Evolutionary conservation across 2,888 invertebrate genomes (phyloP), one percentile per base, ranked within the genome.

Genomic region (Chrysotoxum bicinctum): DNA sequence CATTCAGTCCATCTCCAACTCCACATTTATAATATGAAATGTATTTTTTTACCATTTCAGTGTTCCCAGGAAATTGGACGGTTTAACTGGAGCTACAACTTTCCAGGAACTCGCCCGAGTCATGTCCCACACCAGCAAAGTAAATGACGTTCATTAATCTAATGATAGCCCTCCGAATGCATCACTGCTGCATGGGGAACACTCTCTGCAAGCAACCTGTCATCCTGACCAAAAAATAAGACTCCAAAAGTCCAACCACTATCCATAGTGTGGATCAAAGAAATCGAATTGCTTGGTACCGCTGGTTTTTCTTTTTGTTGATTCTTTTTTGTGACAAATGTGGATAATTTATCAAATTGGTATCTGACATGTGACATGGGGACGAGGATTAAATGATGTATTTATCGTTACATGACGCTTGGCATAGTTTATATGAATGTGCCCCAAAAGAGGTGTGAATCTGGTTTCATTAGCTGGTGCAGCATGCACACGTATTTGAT

Each of bases 81-180:
- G 76, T 70, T 70, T 52, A 77, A 81, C 72, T 76, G 76, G 73
- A 81, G 81, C 76, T 81, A 35, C 37, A 68, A 72, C 72, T 75
- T 79, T 85, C 85, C 76, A 56, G 85, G 85, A 85, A 85, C 62
- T 75, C 40, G 52, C 43, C 30, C 68, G 48, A 52, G 62, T 85
- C 81, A 77, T 81, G 85, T 85, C 85, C 85, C 85, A 85, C 85
- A 85, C 85, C 81, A 85, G 50, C 62, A 76, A 69, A 73, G 76
- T 72, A 85, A 85, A 85, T 85, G 85, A 85, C 85, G 85, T 81
- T 85, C 85, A 85, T 85, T 85, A 85, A 85, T 85, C 85, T 85
- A 85, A 85, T 85, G 85, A 85, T 77, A 85, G 81, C 81, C 85
- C 76, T 81, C 50, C 45, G 84, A 79, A 64, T 75, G 80, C 60